Evolutionary conservation across 1,140 invertebrate species (phyloP).

Genomic region (Aphelenchoides avenae): DNA sequence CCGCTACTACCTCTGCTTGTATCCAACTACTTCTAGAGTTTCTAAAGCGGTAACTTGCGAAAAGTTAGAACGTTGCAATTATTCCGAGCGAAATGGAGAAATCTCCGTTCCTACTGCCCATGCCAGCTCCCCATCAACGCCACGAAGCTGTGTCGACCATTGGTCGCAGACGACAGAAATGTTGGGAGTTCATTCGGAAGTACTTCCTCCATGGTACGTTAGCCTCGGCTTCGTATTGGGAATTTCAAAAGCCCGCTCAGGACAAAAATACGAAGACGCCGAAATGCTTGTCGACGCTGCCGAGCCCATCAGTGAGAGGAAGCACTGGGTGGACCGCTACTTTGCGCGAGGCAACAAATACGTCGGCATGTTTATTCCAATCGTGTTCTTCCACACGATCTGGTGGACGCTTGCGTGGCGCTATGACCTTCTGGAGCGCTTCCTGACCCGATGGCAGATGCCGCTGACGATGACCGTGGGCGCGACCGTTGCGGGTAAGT

Average conservation of each 20-base stretch:
- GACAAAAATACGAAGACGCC: not conserved
- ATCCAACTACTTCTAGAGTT: too few species aligned
- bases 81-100: too few species aligned
- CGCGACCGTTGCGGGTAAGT: slow-evolving; percentile 24
- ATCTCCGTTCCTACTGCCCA: too few species aligned
- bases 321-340: not conserved
- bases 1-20: too few species aligned
- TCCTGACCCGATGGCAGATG: slow-evolving; percentile 20
- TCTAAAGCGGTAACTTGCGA: too few species aligned
- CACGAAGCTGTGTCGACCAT: too few species aligned
- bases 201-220: slow-evolving; percentile 2
- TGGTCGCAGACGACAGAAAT: too few species aligned
- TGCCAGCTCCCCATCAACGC: too few species aligned
- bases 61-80: too few species aligned
- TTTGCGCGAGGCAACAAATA: slow-evolving; percentile 10
- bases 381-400: slow-evolving; percentile 16
- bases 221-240: not conserved
- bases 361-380: slow-evolving; percentile 18
- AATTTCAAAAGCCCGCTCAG: not conserved
- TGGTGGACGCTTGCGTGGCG: slow-evolving; percentile 20
- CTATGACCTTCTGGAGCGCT: slow-evolving; percentile 25
- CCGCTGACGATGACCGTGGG: slow-evolving; percentile 33
- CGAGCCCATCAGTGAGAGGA: not conserved
- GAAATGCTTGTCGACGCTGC: slow-evolving; percentile 8
- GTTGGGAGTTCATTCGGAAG: slow-evolving; percentile 10